Percentiles rank a stretch among this genome's conserved stretches.
phyloP scores from a whole-genome alignment of 2,113 vertebrate genomes.

The Cochlearius cochlearius region DNA sequence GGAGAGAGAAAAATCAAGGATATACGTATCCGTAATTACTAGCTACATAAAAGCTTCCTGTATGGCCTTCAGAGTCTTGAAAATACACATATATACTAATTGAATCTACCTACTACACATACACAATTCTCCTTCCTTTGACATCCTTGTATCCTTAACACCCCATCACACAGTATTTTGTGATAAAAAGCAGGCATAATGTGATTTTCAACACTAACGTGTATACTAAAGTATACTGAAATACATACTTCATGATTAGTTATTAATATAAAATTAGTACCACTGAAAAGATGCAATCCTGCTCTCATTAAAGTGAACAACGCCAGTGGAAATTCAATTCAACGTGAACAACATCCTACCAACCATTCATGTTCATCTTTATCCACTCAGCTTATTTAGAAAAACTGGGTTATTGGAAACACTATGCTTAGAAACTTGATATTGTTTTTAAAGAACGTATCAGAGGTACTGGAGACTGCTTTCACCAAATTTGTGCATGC shows the following conservation, averaged over 20 bases:
- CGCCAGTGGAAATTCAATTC: neutral
- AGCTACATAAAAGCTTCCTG: neutral
- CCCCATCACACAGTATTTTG: neutral
- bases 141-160: neutral
- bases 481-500: neutral
- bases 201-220: neutral
- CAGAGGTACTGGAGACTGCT: neutral
- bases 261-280: neutral
- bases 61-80: neutral
- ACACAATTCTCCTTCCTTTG: neutral
- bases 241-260: rapidly evolving
- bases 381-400: rapidly evolving
- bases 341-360: neutral
- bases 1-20: neutral
- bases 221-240: neutral
- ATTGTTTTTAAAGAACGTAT: neutral
- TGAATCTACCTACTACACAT: neutral
- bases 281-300: neutral
- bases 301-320: neutral
- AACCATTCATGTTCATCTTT: neutral
- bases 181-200: neutral
- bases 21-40: neutral
- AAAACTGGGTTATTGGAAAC: neutral
- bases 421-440: neutral
- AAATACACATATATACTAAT: neutral